Percentiles rank a stretch among this genome's conserved stretches.
Evolutionary conservation across 2,888 invertebrate genomes (phyloP).

Genomic region (Patella ulyssiponensis): DNA sequence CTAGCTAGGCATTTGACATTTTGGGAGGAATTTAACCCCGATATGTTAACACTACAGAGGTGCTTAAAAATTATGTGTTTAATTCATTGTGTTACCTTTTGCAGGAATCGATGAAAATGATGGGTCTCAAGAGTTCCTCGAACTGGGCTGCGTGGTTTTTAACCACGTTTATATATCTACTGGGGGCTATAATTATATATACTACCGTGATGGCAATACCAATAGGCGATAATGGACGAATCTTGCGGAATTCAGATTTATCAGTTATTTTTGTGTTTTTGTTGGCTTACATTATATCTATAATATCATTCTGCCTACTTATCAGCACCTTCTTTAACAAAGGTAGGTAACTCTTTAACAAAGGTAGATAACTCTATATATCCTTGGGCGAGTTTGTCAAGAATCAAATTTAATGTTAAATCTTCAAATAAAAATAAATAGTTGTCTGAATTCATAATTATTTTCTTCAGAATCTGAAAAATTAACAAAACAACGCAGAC

Average conservation of each 20-base stretch:
- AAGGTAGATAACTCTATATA: neutral
- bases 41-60: no score
- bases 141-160: constrained; percentile 90
- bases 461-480: no score
- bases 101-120: constrained; percentile 91
- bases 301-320: constrained; percentile 85
- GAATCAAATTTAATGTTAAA: no score
- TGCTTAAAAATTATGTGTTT: no score
- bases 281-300: constrained; percentile 80
- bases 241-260: constrained; percentile 74
- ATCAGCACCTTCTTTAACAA: constrained; percentile 85
- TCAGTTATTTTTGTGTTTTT: constrained; percentile 81
- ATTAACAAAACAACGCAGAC: no score
- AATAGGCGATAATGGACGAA: constrained; percentile 45
- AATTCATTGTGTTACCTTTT: constrained; percentile 2
- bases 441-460: no score
- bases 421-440: no score
- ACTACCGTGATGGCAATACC: constrained; percentile 66
- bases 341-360: constrained; percentile 74
- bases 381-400: neutral
- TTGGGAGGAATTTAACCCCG: no score
- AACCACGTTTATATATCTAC: constrained; percentile 81
- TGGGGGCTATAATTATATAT: constrained; percentile 76
- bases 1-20: no score
- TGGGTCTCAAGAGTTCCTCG: constrained; percentile 86